These are phyloP conservation scores for Anguilla obscura DNA, from an alignment of 2,797 vertebrate species.

Conservation along the genomic window DNA sequence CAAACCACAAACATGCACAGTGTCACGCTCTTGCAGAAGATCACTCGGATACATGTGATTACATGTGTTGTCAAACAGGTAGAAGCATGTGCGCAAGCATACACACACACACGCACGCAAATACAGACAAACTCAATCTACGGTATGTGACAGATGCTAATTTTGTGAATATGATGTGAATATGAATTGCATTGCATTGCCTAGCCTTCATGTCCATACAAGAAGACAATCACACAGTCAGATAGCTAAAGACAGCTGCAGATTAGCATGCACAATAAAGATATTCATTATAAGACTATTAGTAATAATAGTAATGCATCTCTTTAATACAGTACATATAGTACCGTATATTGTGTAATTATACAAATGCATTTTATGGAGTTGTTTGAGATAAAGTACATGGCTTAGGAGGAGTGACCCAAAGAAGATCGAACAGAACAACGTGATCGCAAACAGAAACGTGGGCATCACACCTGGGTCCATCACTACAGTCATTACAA, in stretches of 20 bases:
- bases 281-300: neutral
- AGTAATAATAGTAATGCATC: neutral
- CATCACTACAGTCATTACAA: neutral
- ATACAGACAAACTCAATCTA: neutral
- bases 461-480: neutral
- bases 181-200: neutral
- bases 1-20: neutral
- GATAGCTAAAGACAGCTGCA: neutral
- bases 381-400: neutral
- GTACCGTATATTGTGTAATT: neutral
- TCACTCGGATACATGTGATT: neutral
- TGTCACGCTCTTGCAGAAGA: neutral
- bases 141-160: neutral
- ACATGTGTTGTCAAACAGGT: neutral
- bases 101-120: neutral
- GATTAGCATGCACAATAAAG: neutral
- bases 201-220: neutral
- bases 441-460: neutral
- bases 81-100: neutral
- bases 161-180: neutral
- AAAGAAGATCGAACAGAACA: neutral
- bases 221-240: neutral
- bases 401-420: neutral
- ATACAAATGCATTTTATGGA: neutral
- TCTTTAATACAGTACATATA: neutral